These are phyloP conservation scores for Megaceryle maxima DNA, from an alignment of 2,113 vertebrate species.

Conservation along the genomic window DNA sequence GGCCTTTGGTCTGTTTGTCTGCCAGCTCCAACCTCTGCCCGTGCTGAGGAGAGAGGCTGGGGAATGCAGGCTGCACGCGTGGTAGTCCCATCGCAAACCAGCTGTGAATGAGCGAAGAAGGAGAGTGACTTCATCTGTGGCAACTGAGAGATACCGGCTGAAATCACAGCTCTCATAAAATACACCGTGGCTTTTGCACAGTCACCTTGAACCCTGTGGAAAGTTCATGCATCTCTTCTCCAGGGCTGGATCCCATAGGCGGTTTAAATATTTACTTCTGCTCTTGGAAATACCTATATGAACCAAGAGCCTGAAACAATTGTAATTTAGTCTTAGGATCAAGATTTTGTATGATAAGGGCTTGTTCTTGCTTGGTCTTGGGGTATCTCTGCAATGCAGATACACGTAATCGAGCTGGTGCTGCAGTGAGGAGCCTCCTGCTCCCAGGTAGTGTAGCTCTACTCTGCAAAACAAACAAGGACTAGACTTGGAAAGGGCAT, in stretches of 20 bases:
- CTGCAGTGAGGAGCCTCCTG: background rate
- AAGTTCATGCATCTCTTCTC: background rate
- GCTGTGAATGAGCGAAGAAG: background rate
- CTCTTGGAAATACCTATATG: background rate
- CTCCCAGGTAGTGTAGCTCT: fast-evolving
- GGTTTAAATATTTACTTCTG: background rate
- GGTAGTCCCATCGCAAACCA: no score
- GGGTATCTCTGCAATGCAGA: background rate
- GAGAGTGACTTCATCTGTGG: background rate
- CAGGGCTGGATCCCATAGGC: background rate
- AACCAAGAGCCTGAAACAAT: background rate
- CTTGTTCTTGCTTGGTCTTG: background rate
- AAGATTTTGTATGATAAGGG: background rate
- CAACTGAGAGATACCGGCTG: background rate
- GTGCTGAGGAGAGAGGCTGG: fast-evolving
- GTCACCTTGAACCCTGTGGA: background rate
- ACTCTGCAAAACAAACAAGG: background rate
- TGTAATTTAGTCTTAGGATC: background rate
- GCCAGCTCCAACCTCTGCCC: background rate
- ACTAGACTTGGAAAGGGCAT: background rate
- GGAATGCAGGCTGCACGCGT: fast-evolving
- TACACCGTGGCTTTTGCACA: fast-evolving
- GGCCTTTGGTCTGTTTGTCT: background rate
- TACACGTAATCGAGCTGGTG: fast-evolving
- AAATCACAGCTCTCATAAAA: background rate